A percentile compares a stretch with the other conserved stretches of the same genome.
Conservation (phyloP, 2,797 vertebrate species). For the Hybognathus amarus region DNA sequence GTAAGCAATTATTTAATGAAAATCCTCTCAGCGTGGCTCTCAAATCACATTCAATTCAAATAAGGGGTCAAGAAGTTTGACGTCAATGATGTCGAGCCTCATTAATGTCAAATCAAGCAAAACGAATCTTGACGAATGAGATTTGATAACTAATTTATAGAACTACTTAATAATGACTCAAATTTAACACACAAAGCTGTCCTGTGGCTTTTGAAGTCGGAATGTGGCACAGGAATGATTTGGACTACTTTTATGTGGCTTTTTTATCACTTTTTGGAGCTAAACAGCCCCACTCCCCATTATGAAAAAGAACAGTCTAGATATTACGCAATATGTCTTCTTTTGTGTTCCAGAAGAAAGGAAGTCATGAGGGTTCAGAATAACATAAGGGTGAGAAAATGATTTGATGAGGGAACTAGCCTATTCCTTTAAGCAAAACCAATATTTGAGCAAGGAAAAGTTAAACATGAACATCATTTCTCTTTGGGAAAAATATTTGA, state of each 20-base stretch:
- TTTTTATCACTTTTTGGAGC: not conserved
- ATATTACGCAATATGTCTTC: not conserved
- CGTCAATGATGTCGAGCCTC: not conserved
- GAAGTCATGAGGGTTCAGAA: not conserved
- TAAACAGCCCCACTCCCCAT: not conserved
- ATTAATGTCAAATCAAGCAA: not conserved
- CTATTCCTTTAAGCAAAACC: conserved; percentile 15
- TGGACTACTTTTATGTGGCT: not conserved
- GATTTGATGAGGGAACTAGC: not conserved
- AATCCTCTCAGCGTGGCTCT: not conserved
- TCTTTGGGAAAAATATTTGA: not conserved
- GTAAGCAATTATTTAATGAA: not conserved
- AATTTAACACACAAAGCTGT: not conserved
- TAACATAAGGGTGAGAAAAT: not conserved
- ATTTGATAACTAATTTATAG: not conserved
- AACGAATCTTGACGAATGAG: not conserved
- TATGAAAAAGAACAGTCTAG: not conserved
- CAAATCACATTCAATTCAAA: not conserved
- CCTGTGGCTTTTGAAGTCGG: not conserved
- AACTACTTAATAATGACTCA: not conserved
- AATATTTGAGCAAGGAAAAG: conserved; percentile 1
- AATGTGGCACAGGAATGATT: not conserved
- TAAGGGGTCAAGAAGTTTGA: not conserved
- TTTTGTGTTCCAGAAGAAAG: conserved; percentile 8
- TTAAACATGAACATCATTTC: not conserved